Conservation (phyloP, 2,113 vertebrate species). For the Otocyon megalotis region DNA sequence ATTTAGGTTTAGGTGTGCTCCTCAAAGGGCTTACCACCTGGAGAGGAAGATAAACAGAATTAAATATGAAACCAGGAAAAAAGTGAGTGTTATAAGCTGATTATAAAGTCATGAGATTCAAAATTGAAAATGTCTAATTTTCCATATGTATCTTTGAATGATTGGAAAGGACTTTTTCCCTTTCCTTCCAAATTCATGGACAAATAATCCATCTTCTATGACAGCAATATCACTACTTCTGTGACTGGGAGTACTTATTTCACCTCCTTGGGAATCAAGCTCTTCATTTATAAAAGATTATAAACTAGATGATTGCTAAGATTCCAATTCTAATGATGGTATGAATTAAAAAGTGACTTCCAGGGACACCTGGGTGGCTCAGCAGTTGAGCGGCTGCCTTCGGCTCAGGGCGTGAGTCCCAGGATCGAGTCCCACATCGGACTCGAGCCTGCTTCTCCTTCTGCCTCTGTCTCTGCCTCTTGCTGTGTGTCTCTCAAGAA, state of each 20-base stretch:
- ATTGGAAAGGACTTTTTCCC: constrained; percentile 12
- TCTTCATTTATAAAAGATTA: neutral
- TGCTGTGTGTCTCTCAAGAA: too few species aligned
- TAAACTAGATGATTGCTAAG: neutral
- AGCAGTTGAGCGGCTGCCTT: too few species aligned
- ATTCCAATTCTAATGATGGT: neutral
- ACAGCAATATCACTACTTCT: neutral
- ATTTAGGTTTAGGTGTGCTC: constrained; percentile 8
- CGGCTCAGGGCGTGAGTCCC: too few species aligned
- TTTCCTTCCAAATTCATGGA: neutral
- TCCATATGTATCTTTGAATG: neutral
- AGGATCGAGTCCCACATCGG: too few species aligned
- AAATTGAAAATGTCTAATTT: constrained; percentile 41
- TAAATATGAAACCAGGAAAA: neutral
- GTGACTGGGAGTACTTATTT: neutral
- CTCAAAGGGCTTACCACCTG: neutral
- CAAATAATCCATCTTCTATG: neutral
- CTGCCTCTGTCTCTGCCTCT: too few species aligned
- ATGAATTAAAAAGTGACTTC: constrained; percentile 5
- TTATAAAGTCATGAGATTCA: constrained; percentile 13
- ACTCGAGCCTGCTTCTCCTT: too few species aligned
- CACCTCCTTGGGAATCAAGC: neutral
- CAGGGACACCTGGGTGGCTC: too few species aligned
- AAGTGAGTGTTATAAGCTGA: neutral
- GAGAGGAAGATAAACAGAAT: neutral